Conservation (phyloP, 2,888 invertebrate species). For the Dicyrtoma fusca region DNA sequence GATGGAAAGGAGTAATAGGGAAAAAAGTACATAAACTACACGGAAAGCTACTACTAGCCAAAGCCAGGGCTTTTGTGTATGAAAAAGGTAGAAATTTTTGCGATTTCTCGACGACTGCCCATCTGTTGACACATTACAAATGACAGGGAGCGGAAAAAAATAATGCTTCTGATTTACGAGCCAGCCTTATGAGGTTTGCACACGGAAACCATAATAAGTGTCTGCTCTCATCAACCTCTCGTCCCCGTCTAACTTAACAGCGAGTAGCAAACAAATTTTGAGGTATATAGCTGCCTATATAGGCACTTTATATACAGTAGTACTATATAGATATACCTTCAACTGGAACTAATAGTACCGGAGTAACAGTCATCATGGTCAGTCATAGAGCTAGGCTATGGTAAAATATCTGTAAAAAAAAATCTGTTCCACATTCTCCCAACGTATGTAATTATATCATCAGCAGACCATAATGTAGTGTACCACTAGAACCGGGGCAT, state of each 20-base stretch:
- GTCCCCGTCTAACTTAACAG: background rate
- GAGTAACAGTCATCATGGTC: too few relatives aligned
- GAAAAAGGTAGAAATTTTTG: slow-evolving; percentile 36
- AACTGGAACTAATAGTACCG: too few relatives aligned
- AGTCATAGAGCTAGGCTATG: too few relatives aligned
- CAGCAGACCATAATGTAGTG: too few relatives aligned
- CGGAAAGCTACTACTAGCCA: background rate
- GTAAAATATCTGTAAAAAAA: too few relatives aligned
- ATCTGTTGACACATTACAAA: slow-evolving; percentile 48
- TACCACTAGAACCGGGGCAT: too few relatives aligned
- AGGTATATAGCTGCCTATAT: slow-evolving; percentile 11
- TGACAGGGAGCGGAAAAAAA: slow-evolving; percentile 44
- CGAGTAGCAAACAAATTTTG: background rate
- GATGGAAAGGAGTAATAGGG: background rate
- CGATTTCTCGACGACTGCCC: slow-evolving; percentile 38
- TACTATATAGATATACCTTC: background rate
- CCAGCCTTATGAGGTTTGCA: slow-evolving; percentile 42
- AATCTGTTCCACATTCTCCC: too few relatives aligned
- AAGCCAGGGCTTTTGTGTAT: background rate
- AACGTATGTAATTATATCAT: too few relatives aligned
- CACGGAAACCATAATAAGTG: slow-evolving; percentile 45
- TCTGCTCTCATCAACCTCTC: slow-evolving; percentile 37
- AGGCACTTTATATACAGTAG: background rate
- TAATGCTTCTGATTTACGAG: slow-evolving; percentile 47
- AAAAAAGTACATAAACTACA: background rate